Percentiles rank a stretch among this genome's conserved stretches.
Conservation (phyloP, 2,888 invertebrate species). For the Atherix ibis region DNA sequence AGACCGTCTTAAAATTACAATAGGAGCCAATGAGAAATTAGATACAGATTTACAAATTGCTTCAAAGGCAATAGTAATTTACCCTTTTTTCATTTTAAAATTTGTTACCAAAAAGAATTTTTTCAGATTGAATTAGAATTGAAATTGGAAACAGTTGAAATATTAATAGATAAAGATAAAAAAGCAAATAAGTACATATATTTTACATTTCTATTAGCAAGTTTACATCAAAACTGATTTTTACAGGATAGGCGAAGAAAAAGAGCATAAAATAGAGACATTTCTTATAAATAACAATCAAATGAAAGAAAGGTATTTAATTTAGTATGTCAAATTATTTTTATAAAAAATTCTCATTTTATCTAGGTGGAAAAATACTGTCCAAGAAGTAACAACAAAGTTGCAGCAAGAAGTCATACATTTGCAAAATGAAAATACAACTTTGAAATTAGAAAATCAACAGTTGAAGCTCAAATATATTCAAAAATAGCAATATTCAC, state of each 20-base stretch:
- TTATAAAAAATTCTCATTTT: neutral
- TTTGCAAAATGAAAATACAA: constrained; percentile 38
- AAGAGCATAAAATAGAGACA: constrained; percentile 16
- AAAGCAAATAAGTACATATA: constrained; percentile 30
- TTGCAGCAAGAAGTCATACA: constrained; percentile 42
- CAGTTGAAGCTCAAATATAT: constrained; percentile 17
- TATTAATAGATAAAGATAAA: constrained; percentile 42
- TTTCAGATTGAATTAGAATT: constrained; percentile 36
- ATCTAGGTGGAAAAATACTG: constrained; percentile 47
- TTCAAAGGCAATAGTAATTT: constrained; percentile 31
- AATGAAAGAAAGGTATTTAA: constrained; percentile 17
- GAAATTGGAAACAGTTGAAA: constrained; percentile 41
- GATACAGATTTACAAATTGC: constrained; percentile 30
- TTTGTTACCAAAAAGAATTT: neutral
- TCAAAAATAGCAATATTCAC: neutral
- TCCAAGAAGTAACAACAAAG: constrained; percentile 43
- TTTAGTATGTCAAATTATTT: constrained; percentile 1
- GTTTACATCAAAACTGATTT: neutral
- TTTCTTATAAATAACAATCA: constrained; percentile 15
- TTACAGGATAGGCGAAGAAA: constrained; percentile 14
- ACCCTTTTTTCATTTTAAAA: constrained; percentile 2
- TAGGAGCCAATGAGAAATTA: constrained; percentile 18
- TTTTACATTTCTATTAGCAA: too few species aligned
- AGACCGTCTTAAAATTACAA: constrained; percentile 18
- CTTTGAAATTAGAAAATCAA: constrained; percentile 35